These are phyloP conservation scores for Pheosia tremula DNA, from an alignment of 2,888 invertebrate genomes.

Conservation along the genomic window DNA sequence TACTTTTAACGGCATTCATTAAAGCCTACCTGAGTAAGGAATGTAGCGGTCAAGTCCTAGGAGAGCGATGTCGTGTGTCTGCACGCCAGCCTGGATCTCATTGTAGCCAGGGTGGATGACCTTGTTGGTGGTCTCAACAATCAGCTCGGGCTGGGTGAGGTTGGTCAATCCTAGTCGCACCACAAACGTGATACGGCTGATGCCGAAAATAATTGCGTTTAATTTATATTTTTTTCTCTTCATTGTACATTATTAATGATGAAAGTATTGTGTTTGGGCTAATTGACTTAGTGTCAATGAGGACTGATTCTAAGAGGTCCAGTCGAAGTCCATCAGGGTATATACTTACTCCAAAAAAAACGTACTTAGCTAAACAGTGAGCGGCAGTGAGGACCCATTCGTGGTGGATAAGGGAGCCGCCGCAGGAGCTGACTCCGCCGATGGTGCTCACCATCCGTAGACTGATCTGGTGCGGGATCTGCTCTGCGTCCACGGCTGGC, in stretches of 20 bases:
- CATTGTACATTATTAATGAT: too few species aligned
- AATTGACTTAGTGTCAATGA: too few species aligned
- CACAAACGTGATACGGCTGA: slow-evolving; percentile 67
- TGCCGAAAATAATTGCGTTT: not conserved
- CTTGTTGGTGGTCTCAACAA: slow-evolving; percentile 55
- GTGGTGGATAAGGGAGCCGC: slow-evolving; percentile 51
- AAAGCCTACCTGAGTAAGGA: slow-evolving; percentile 48
- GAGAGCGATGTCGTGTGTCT: slow-evolving; percentile 68
- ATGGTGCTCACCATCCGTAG: slow-evolving; percentile 43
- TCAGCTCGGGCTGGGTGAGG: slow-evolving; percentile 57
- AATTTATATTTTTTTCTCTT: too few species aligned
- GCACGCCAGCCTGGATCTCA: slow-evolving; percentile 56
- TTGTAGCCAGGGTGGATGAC: slow-evolving; percentile 62
- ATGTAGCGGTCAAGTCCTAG: slow-evolving; percentile 52
- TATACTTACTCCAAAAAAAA: not conserved
- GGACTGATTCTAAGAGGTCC: too few species aligned
- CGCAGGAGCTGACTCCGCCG: slow-evolving; percentile 52
- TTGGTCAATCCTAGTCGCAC: slow-evolving; percentile 64
- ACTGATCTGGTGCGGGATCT: slow-evolving; percentile 61
- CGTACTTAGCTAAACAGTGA: slow-evolving; percentile 59
- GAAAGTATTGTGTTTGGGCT: too few species aligned
- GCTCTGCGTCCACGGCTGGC: slow-evolving; percentile 47
- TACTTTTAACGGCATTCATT: too few species aligned
- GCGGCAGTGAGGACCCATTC: slow-evolving; percentile 63
- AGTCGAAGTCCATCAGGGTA: not conserved